These are phyloP conservation scores for Morelia viridis DNA, from an alignment of 2,797 vertebrate species.

Conservation along the genomic window DNA sequence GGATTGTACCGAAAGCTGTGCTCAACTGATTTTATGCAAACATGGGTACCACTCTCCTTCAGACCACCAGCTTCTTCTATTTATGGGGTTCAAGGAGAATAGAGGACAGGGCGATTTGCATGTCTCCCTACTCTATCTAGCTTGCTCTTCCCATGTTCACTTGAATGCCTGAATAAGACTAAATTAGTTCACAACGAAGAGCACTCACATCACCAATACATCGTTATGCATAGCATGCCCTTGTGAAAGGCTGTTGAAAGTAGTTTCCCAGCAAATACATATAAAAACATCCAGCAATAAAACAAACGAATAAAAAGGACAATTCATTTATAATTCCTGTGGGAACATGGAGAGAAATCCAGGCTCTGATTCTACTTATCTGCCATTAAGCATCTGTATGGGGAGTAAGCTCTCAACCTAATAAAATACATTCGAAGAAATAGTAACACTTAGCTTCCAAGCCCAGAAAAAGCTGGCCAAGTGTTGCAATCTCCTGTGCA, in stretches of 20 bases:
- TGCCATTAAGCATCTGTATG: neutral
- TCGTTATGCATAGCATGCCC: neutral
- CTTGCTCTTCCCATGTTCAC: neutral
- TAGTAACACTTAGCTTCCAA: neutral
- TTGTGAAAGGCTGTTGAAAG: neutral
- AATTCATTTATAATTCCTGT: neutral
- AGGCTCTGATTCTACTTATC: neutral
- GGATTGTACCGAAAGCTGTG: no score
- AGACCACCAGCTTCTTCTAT: neutral
- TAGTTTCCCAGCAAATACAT: neutral
- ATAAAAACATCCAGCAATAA: neutral
- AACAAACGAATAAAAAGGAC: neutral
- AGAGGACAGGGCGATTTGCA: neutral
- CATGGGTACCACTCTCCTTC: no score
- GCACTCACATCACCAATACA: neutral
- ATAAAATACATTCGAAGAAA: neutral
- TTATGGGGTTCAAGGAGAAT: neutral
- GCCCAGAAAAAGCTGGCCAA: neutral
- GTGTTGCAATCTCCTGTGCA: neutral
- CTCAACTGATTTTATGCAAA: no score
- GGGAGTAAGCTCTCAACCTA: neutral
- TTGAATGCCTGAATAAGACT: neutral
- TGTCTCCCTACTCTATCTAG: no score
- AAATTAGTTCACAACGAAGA: neutral
- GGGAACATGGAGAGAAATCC: neutral